Conservation (phyloP, 2,888 invertebrate species). For the Agrochola litura region DNA sequence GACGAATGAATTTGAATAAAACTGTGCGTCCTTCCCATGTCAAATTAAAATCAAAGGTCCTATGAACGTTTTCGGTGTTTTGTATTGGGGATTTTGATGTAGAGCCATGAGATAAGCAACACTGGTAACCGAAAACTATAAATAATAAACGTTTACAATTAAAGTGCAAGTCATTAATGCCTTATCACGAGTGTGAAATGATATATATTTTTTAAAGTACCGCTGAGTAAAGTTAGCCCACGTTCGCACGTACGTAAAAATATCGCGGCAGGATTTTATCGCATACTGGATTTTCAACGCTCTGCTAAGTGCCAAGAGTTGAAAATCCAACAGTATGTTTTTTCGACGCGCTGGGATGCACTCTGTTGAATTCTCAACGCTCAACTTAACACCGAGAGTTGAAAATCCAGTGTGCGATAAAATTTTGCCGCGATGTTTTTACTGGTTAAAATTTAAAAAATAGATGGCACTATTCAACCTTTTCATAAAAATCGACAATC, state of each 20-base stretch:
- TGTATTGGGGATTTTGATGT: not conserved
- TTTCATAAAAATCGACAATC: not conserved
- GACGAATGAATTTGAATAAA: slow-evolving; percentile 12
- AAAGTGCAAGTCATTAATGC: not conserved
- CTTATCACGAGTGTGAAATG: not conserved
- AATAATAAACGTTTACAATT: not conserved
- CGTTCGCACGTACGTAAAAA: no score
- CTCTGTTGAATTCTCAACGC: no score
- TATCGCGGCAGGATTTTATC: no score
- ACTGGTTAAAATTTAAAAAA: not conserved
- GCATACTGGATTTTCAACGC: no score
- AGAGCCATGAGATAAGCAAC: not conserved
- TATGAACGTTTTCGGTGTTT: not conserved
- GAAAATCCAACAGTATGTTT: no score
- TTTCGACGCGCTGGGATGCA: no score
- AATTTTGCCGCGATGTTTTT: no score
- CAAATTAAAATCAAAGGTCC: slow-evolving; percentile 17
- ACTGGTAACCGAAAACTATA: not conserved
- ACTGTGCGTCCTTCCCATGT: not conserved
- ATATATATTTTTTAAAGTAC: not conserved
- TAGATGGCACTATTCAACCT: not conserved
- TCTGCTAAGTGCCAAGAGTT: no score
- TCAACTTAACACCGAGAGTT: no score
- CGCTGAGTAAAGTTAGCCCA: not conserved
- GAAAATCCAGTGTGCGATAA: no score